phyloP scores from a whole-genome alignment of 2,113 vertebrate species.

The Hippocampus abdominalis region DNA sequence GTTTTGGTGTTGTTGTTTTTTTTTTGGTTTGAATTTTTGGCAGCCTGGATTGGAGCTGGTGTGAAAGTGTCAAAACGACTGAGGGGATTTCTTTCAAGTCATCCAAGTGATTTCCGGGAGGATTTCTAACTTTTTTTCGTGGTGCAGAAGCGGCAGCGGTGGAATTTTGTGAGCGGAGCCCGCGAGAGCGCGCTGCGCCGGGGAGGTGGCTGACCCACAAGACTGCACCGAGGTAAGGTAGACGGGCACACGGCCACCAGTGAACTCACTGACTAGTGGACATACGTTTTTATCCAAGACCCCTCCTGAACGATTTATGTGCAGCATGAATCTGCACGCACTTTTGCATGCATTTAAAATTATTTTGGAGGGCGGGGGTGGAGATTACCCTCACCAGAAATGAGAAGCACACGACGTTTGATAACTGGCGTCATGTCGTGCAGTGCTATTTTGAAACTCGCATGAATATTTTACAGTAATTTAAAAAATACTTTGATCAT shows the following conservation, averaged over 20 bases:
- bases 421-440: background rate
- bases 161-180: constrained; percentile 29
- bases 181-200: constrained; percentile 41
- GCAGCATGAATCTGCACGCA: background rate
- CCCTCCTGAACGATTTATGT: background rate
- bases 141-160: constrained; percentile 28
- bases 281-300: background rate
- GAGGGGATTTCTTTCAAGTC: constrained; percentile 25
- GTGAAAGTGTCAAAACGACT: constrained; percentile 40
- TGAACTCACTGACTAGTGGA: background rate
- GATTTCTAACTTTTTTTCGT: constrained; percentile 60
- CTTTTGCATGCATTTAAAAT: background rate
- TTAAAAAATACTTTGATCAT: constrained; percentile 37
- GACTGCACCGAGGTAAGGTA: constrained; percentile 58
- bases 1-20: constrained; percentile 20
- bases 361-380: background rate
- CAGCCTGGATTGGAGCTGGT: constrained; percentile 3
- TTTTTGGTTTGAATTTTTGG: constrained; percentile 21
- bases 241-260: background rate
- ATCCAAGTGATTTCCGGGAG: constrained; percentile 10
- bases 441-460: constrained; percentile 5
- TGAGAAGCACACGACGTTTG: background rate
- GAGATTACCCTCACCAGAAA: background rate
- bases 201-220: constrained; percentile 37
- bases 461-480: background rate